Conservation (phyloP, 1,140 invertebrate species). For the Solen grandis region DNA sequence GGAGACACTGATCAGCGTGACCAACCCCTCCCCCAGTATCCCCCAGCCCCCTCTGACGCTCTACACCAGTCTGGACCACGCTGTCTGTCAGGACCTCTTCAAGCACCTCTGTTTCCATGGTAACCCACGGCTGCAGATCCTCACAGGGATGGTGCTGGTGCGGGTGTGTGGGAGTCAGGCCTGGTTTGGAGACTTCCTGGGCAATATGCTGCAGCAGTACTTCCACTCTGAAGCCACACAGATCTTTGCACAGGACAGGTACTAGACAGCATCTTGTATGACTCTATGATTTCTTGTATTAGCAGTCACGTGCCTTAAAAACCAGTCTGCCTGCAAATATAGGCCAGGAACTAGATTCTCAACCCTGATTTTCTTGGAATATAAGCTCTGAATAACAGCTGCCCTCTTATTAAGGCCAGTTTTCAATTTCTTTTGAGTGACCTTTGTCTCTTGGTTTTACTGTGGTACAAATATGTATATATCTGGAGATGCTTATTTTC, state of each 20-base stretch:
- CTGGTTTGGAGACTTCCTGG: slow-evolving; percentile 95
- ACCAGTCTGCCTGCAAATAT: too few relatives aligned
- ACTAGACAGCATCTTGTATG: too few relatives aligned
- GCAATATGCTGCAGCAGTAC: slow-evolving; percentile 88
- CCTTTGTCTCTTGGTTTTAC: too few relatives aligned
- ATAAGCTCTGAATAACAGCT: too few relatives aligned
- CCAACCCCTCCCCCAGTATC: slow-evolving; percentile 82
- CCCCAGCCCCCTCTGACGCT: slow-evolving; percentile 71
- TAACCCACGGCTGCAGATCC: slow-evolving; percentile 85
- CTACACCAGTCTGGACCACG: slow-evolving; percentile 82
- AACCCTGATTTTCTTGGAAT: too few relatives aligned
- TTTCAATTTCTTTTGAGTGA: too few relatives aligned
- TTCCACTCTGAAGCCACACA: slow-evolving; percentile 89
- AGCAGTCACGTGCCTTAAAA: too few relatives aligned
- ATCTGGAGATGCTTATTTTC: too few relatives aligned
- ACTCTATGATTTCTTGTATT: too few relatives aligned
- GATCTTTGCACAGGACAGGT: slow-evolving; percentile 93
- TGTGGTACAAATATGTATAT: too few relatives aligned
- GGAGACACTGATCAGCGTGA: slow-evolving; percentile 86
- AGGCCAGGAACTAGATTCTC: too few relatives aligned
- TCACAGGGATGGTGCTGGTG: slow-evolving; percentile 88
- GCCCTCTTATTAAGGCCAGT: too few relatives aligned
- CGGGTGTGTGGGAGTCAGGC: slow-evolving; percentile 88
- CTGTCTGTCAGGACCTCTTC: slow-evolving; percentile 83
- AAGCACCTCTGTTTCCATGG: slow-evolving; percentile 86